phyloP scores from a whole-genome alignment of 2,797 vertebrate species.

The Orientallactaga sibirica region DNA sequence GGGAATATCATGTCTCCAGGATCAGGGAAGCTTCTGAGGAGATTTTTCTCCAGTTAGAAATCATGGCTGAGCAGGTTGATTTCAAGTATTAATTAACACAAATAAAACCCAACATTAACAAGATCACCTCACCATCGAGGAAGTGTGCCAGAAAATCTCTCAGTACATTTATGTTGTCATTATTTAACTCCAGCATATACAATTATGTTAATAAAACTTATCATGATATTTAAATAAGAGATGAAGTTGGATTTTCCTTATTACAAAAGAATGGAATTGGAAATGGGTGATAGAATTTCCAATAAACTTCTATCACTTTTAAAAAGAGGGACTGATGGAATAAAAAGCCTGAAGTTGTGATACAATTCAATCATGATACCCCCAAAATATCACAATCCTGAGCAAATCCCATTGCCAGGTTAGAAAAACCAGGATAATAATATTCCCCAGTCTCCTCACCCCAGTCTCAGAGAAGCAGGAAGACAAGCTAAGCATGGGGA shows the following conservation, averaged over 20 bases:
- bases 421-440: neutral
- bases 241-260: neutral
- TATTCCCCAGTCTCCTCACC: too few relatives aligned
- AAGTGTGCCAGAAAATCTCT: conserved; percentile 58
- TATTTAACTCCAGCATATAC: conserved; percentile 4
- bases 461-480: neutral
- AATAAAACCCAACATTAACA: conserved; percentile 3
- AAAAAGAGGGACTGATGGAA: neutral
- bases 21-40: neutral
- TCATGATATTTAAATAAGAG: conserved; percentile 19
- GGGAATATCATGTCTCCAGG: neutral
- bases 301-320: neutral
- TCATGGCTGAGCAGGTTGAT: neutral
- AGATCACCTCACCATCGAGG: conserved; percentile 37
- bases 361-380: neutral
- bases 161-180: conserved; percentile 7
- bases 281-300: neutral
- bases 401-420: neutral
- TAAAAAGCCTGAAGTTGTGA: neutral
- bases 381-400: neutral
- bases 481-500: neutral
- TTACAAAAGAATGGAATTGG: conserved; percentile 22
- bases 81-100: conserved; percentile 54
- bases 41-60: conserved; percentile 47
- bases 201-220: conserved; percentile 1